Evolutionary conservation across 2,797 vertebrate species (phyloP).

Genomic region (Rallus crepitans): DNA sequence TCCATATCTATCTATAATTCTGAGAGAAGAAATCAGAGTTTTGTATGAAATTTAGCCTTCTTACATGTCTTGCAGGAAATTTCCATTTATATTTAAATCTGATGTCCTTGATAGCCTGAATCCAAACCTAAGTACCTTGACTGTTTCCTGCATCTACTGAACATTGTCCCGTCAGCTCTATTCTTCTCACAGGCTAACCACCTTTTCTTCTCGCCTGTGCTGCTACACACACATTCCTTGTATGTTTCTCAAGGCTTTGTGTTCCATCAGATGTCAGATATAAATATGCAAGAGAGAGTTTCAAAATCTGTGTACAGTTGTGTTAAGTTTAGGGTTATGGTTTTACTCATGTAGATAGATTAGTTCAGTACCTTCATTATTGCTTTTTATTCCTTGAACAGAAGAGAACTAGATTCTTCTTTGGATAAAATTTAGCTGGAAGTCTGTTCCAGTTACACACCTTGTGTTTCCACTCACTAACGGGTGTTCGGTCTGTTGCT

Average conservation of each 20-base stretch:
- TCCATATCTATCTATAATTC: neutral
- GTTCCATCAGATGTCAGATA: neutral
- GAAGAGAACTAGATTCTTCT: neutral
- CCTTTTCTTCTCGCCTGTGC: neutral
- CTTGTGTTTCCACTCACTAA: neutral
- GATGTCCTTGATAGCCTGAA: neutral
- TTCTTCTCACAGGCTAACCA: neutral
- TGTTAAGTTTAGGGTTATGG: neutral
- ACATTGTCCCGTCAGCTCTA: neutral
- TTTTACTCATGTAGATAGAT: neutral
- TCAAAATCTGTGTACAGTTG: neutral
- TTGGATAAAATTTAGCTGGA: neutral
- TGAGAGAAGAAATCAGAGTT: neutral
- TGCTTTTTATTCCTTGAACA: neutral
- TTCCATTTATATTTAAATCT: neutral
- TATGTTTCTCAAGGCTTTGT: neutral
- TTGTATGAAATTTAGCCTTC: neutral
- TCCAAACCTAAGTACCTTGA: neutral
- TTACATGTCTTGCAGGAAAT: neutral
- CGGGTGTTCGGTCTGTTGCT: neutral
- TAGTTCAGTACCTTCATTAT: neutral
- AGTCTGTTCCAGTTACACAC: neutral
- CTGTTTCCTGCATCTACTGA: neutral
- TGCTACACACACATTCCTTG: neutral
- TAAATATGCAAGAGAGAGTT: neutral